Percentiles rank a stretch among this genome's conserved stretches.
These are phyloP conservation scores for Drosophila macrospina DNA, from an alignment of 2,888 invertebrate genomes.

Conservation along the genomic window DNA sequence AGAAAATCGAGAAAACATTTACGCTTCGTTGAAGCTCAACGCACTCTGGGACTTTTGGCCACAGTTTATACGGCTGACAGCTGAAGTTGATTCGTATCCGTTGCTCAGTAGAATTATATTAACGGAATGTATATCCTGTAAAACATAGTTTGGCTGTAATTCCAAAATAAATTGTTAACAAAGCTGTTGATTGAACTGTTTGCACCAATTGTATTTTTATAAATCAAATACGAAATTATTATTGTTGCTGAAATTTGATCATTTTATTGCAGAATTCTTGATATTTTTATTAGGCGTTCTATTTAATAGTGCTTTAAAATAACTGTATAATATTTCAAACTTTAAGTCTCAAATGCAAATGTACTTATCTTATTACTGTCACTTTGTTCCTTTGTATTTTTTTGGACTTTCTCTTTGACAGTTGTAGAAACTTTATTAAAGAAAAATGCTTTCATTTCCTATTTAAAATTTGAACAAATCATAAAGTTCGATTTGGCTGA, in stretches of 20 bases:
- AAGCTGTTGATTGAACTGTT: not conserved
- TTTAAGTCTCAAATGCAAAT: too few species aligned
- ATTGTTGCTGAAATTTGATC: too few species aligned
- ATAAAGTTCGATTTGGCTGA: conserved; percentile 15
- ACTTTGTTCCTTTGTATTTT: too few species aligned
- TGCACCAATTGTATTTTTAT: too few species aligned
- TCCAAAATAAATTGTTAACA: not conserved
- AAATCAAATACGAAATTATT: too few species aligned
- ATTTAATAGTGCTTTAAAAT: not conserved
- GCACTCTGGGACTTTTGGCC: conserved; percentile 72
- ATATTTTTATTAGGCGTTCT: too few species aligned
- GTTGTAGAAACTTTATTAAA: not conserved
- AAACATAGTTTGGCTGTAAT: not conserved
- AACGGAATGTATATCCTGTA: conserved; percentile 25
- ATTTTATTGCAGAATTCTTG: too few species aligned
- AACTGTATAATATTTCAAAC: too few species aligned
- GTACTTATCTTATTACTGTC: too few species aligned
- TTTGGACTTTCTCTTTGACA: too few species aligned
- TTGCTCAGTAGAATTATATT: too few species aligned
- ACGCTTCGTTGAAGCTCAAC: conserved; percentile 65
- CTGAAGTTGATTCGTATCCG: conserved; percentile 37
- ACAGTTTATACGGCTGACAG: conserved; percentile 38
- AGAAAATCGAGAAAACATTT: conserved; percentile 58
- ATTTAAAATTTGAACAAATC: conserved; percentile 1
- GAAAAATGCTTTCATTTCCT: not conserved